Evolutionary conservation across 1,140 invertebrate genomes (phyloP).

Genomic region (Neodiprion lecontei): DNA sequence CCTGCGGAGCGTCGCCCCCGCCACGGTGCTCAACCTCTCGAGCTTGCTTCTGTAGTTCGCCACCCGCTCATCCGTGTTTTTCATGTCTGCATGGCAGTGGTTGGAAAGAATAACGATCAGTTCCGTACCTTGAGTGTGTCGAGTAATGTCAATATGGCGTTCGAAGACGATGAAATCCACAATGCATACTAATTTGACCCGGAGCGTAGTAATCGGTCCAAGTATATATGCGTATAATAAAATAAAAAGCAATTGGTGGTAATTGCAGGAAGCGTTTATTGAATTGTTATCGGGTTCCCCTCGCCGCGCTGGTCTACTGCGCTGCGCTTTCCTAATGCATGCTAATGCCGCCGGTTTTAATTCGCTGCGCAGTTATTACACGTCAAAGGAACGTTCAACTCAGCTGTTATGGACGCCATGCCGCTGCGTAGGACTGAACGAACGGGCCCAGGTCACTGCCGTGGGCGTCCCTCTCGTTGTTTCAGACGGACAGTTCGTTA

Average conservation of each 20-base stretch:
- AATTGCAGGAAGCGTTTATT: slow-evolving; percentile 7
- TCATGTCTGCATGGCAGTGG: slow-evolving; percentile 53
- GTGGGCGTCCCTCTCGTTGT: neutral
- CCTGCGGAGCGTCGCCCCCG: slow-evolving; percentile 75
- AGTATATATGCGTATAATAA: neutral
- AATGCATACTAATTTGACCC: too few relatives aligned
- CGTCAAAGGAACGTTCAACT: slow-evolving; percentile 7
- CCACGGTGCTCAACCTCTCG: slow-evolving; percentile 70
- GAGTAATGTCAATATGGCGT: neutral
- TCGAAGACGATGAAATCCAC: neutral
- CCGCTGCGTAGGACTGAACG: too few relatives aligned
- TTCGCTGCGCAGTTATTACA: neutral
- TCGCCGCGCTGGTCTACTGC: neutral
- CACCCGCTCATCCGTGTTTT: slow-evolving; percentile 62
- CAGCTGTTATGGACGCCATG: too few relatives aligned
- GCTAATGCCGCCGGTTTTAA: neutral
- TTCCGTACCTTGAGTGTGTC: too few relatives aligned
- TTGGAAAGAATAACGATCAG: neutral
- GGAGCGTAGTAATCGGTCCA: too few relatives aligned
- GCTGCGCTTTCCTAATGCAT: neutral
- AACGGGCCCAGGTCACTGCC: neutral
- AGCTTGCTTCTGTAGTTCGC: slow-evolving; percentile 70
- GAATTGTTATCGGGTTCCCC: neutral
- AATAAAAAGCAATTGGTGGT: slow-evolving; percentile 1
- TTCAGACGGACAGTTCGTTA: neutral